Evolutionary conservation across 1,140 invertebrate genomes (phyloP).

Genomic region (Phocides pigmalion): DNA sequence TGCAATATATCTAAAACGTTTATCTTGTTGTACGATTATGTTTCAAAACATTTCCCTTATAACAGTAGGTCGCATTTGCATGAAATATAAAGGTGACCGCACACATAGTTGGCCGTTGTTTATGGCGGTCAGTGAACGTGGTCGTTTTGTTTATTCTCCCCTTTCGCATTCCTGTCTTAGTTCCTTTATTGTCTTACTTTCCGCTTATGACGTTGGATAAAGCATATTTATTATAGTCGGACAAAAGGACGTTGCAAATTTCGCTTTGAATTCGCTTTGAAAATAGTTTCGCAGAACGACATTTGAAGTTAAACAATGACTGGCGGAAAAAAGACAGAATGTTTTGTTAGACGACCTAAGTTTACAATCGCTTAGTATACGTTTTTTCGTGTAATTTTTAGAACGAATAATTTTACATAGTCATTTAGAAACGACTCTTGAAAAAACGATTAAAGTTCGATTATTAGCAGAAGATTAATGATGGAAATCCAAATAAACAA

Average conservation of each 20-base stretch:
- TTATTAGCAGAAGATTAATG: no score
- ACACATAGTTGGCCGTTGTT: slow-evolving; percentile 77
- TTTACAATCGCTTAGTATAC: not conserved
- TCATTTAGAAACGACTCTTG: no score
- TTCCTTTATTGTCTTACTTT: slow-evolving; percentile 80
- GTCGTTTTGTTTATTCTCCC: slow-evolving; percentile 59
- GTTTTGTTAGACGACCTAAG: not conserved
- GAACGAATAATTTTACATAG: no score
- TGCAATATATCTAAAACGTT: slow-evolving; percentile 43
- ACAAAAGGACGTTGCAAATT: slow-evolving; percentile 57
- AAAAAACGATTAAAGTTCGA: no score
- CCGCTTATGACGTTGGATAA: slow-evolving; percentile 71
- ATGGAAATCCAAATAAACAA: no score
- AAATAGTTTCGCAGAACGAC: slow-evolving; percentile 27
- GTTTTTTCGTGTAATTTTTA: no score
- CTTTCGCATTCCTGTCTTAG: slow-evolving; percentile 74
- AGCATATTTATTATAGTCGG: slow-evolving; percentile 64
- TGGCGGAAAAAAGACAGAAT: not conserved
- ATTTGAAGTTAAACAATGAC: slow-evolving; percentile 18
- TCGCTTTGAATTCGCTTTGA: slow-evolving; percentile 37
- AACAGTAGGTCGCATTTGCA: slow-evolving; percentile 66
- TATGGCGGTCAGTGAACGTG: slow-evolving; percentile 73
- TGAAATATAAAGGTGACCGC: slow-evolving; percentile 82
- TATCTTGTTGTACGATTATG: slow-evolving; percentile 60
- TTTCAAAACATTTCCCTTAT: slow-evolving; percentile 58